A percentile compares a stretch with the other conserved stretches of the same genome.
These are phyloP conservation scores for Augiades crinisus DNA, from an alignment of 2,888 invertebrate genomes.

Conservation along the genomic window DNA sequence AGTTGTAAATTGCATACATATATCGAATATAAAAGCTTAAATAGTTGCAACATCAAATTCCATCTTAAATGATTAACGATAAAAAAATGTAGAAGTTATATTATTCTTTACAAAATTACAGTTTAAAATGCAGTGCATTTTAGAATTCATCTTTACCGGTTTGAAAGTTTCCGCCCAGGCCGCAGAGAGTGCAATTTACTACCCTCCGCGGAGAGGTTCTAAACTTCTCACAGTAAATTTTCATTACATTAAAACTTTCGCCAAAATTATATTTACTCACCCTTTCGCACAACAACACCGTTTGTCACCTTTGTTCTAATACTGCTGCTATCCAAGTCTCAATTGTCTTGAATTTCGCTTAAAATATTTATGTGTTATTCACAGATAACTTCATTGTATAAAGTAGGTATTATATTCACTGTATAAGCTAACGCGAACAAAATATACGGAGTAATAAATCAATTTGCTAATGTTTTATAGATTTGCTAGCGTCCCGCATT, in stretches of 20 bases:
- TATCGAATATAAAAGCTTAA: too few relatives aligned
- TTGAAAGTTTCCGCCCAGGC: neutral
- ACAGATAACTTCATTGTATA: neutral
- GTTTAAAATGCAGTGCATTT: neutral
- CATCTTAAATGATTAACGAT: too few relatives aligned
- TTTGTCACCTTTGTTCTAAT: too few relatives aligned
- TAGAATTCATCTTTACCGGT: conserved; percentile 4
- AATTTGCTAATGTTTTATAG: too few relatives aligned
- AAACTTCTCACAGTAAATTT: conserved; percentile 30
- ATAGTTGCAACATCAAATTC: too few relatives aligned
- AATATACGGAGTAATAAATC: too few relatives aligned
- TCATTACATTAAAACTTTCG: conserved; percentile 32
- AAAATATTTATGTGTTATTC: neutral
- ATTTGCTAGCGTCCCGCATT: too few relatives aligned
- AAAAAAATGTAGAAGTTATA: neutral
- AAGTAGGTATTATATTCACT: neutral
- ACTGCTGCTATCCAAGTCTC: conserved; percentile 19
- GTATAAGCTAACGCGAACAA: too few relatives aligned
- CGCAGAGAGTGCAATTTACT: conserved; percentile 24
- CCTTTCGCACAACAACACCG: too few relatives aligned
- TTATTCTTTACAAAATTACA: neutral
- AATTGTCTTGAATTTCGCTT: conserved; percentile 12
- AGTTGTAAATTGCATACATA: too few relatives aligned
- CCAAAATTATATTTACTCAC: too few relatives aligned
- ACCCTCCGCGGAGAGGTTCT: conserved; percentile 15